Evolutionary conservation across 92 coral and sea anemone genomes (phyloP), one percentile per base, ranked within the genome.

Genomic region (Palythoa caribaeorum): DNA sequence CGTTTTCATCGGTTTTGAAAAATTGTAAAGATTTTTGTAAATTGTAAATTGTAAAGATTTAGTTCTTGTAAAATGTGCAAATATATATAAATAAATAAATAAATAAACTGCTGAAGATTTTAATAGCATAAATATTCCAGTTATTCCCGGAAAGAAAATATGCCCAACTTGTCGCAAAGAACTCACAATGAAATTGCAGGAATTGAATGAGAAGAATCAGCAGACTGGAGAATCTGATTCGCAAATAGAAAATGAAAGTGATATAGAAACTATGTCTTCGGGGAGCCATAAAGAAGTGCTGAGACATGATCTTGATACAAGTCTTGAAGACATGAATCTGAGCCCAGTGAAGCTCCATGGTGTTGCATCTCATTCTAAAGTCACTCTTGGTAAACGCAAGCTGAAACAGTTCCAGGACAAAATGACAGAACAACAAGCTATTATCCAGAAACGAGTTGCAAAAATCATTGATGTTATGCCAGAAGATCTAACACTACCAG

Each of bases 81-180:
- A n/a, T n/a, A n/a, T n/a, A n/a, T n/a, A n/a, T n/a, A n/a, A n/a
- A n/a, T n/a, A n/a, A n/a, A n/a, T n/a, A n/a, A n/a, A n/a, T n/a
- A n/a, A n/a, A n/a, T n/a, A 88, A 38, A 88, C 88, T 59, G 83
- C 88, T 36, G 59, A 89, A 72, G 38, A 81, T n/a, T 83, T 89
- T 89, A 84, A 73, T 39, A 55, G 76, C 14, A 79, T 88, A 79
- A 88, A 88, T 52, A 88, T 87, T 79, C 35, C 39, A 63, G 86
- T 88, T 57, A 88, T 88, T 75, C 92, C 92, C 63, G 88, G 92
- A 83, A 77, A 89, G 85, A 89, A 65, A 76, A 53, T 44, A 66
- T 83, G 92, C 88, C 60, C 88, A 13, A 36, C 92, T 68, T 89
- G 92, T 89, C 88, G 88, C 8, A 62, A 74, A 83, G 91, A 60